Base-by-base conservation (phyloP, 2,113 vertebrate genomes). In the Poeciliopsis retropinna region DNA sequence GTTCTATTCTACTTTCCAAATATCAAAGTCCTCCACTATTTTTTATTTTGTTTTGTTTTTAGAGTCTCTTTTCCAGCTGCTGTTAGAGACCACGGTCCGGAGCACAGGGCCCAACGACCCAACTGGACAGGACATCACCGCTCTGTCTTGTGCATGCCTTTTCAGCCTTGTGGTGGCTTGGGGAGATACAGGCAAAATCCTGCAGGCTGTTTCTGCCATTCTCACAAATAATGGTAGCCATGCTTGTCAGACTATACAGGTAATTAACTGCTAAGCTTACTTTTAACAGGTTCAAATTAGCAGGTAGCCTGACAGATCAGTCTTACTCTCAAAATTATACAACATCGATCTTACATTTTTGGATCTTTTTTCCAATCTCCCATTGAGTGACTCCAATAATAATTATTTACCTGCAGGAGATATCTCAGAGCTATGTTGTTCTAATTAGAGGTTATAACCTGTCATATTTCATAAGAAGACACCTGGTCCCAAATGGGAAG, bases 171-270 rank as follows among this genome's bases (percentile, higher is more conserved):
- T 99, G 51, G 98, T 98, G 76, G 94, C 98, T 11, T 99, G 98
- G 98, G 98, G 98, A 80, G 98, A 99, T 93, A 99, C 98, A 0
- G 98, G 98, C 90, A 97, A 96, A 89, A 98, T 95, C 0, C 92
- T 99, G 82, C 97, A 98, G 94, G 97, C 98, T 17, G 97, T 98
- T 73, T 99, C 98, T 57, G 97, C 98, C 83, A 99, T 99, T 86
- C 97, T 99, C 83, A 99, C 98, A 85, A 99, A 99, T 87, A 99
- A 99, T 34, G 98, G 98, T 92, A 99, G 98, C 93, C 97, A 99
- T 63, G 97, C 98, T 87, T 99, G 97, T 93, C 98, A 99, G 90
- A 96, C 96, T 57, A 99, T 99, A 92, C 97, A 99, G 97, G 98
- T 99, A 92, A 91, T 54, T 41, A 72, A 64, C 11, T 8, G 22